Conservation (phyloP, 2,113 vertebrate genomes). For the Phoenicopterus ruber region DNA sequence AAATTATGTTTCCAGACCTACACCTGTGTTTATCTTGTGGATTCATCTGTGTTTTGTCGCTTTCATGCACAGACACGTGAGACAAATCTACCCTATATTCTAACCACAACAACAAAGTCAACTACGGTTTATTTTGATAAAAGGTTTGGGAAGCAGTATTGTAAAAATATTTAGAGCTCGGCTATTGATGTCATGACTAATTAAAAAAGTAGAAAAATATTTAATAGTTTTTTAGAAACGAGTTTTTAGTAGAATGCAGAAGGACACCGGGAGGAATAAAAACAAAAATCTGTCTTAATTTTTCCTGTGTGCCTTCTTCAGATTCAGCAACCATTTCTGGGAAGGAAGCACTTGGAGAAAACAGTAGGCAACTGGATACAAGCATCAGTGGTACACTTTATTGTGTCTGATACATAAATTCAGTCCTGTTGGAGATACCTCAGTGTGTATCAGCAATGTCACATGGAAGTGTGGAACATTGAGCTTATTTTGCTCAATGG, state of each 20-base stretch:
- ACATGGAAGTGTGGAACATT: neutral
- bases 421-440: neutral
- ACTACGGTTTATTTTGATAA: neutral
- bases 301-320: neutral
- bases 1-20: neutral
- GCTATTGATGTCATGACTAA: neutral
- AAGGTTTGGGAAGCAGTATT: neutral
- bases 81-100: neutral
- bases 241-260: neutral
- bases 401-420: neutral
- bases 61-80: accelerated
- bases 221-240: neutral
- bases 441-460: neutral
- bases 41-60: neutral
- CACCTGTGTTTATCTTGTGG: neutral
- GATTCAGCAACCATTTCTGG: neutral
- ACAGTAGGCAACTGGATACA: neutral
- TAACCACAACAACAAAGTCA: neutral
- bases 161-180: neutral
- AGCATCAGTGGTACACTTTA: neutral
- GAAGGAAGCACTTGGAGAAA: neutral
- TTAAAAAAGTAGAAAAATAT: neutral
- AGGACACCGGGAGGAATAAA: neutral
- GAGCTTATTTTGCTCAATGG: neutral
- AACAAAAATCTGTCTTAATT: neutral